Evolutionary conservation across 2,888 invertebrate genomes (phyloP).

Genomic region (Philonicus albiceps): DNA sequence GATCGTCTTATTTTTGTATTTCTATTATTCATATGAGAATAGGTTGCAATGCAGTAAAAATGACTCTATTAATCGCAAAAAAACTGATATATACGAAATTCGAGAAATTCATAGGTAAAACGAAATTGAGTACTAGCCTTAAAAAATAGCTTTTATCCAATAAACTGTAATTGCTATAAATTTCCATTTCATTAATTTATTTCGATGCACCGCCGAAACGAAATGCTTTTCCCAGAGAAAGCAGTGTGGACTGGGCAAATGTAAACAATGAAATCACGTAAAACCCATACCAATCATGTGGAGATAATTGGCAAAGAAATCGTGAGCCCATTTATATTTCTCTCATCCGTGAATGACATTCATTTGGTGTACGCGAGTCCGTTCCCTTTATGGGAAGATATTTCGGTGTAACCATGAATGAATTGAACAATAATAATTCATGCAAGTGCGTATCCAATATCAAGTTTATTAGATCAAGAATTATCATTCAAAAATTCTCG

Average conservation of each 20-base stretch:
- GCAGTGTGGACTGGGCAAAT: neutral
- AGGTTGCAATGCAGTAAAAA: neutral
- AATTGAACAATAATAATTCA: neutral
- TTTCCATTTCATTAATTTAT: neutral
- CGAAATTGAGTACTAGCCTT: neutral
- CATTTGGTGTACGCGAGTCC: neutral
- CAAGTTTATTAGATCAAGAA: no score
- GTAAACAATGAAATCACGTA: neutral
- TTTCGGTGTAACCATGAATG: neutral
- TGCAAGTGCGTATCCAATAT: neutral
- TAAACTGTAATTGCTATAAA: neutral
- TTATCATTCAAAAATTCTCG: neutral
- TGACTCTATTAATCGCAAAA: neutral
- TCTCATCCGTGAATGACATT: neutral
- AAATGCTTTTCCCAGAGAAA: neutral
- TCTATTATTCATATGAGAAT: no score
- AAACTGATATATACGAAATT: neutral
- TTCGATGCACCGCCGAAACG: neutral
- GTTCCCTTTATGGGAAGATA: neutral
- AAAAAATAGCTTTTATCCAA: neutral
- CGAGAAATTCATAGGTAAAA: neutral
- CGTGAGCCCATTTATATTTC: neutral
- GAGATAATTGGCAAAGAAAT: neutral
- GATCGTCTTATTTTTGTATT: no score
- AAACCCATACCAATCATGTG: neutral